phyloP scores from a whole-genome alignment of 92 coral and sea anemone species.

The Bergia sp. region DNA sequence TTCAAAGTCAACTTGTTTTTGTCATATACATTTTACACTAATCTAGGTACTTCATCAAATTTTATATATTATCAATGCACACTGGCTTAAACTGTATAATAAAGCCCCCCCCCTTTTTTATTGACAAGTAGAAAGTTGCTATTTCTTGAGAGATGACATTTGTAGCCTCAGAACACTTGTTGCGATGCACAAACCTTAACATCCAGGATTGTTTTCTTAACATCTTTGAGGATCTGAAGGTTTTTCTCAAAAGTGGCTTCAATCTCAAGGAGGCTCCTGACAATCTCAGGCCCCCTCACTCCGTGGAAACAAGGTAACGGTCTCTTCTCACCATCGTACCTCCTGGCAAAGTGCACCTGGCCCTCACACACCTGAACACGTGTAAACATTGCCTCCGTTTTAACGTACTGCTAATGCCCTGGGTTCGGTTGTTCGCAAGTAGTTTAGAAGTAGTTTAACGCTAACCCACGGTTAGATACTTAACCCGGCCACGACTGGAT shows the following conservation, averaged over 20 bases:
- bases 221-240: constrained; percentile 92
- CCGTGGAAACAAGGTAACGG: constrained; percentile 99
- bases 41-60: too few species aligned
- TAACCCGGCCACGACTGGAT: too few species aligned
- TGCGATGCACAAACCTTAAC: constrained; percentile 78
- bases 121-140: not conserved
- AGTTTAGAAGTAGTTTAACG: too few species aligned
- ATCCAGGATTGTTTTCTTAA: constrained; percentile 94
- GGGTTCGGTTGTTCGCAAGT: too few species aligned
- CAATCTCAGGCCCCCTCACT: constrained; percentile 92
- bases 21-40: too few species aligned
- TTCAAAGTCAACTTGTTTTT: too few species aligned
- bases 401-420: too few species aligned
- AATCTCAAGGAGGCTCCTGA: constrained; percentile 91
- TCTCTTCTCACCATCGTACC: constrained; percentile 91
- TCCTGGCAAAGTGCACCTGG: constrained; percentile 98
- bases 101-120: too few species aligned
- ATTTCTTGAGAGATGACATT: not conserved
- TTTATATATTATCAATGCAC: too few species aligned
- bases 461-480: too few species aligned
- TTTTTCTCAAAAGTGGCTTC: constrained; percentile 99
- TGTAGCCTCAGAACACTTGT: not conserved
- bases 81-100: too few species aligned
- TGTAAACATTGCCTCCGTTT: not conserved
- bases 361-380: constrained; percentile 94